phyloP scores from a whole-genome alignment of 2,113 vertebrate genomes.

The Trochalopteron elliotii region DNA sequence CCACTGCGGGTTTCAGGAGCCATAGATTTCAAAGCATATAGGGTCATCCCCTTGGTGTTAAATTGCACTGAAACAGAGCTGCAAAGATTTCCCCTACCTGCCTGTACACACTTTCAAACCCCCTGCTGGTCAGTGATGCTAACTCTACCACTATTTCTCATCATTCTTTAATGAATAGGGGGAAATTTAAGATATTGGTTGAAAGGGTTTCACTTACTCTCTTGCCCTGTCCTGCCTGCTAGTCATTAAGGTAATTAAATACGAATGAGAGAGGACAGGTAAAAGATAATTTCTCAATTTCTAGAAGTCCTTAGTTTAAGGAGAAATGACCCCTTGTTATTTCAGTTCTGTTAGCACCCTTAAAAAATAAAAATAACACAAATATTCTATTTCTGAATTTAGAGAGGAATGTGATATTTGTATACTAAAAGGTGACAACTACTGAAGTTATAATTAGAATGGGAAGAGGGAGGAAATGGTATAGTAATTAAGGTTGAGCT shows the following conservation, averaged over 20 bases:
- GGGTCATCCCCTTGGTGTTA: not conserved
- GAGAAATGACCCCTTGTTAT: not conserved
- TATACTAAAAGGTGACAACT: conserved; percentile 42
- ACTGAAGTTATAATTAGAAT: conserved; percentile 65
- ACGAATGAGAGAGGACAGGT: not conserved
- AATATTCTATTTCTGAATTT: conserved; percentile 19
- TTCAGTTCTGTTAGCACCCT: not conserved
- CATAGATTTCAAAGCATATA: not conserved
- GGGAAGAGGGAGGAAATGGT: conserved; percentile 5
- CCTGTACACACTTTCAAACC: not conserved
- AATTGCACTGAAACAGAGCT: not conserved
- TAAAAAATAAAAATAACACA: too few species aligned
- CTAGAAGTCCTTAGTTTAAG: not conserved
- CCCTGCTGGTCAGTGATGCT: not conserved
- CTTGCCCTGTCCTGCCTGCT: not conserved
- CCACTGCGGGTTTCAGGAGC: not conserved
- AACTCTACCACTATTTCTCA: not conserved
- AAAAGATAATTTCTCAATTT: not conserved
- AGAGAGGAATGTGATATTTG: conserved; percentile 16
- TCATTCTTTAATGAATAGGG: not conserved
- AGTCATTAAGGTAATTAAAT: not conserved
- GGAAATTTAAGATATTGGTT: not conserved
- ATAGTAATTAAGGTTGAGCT: conserved; percentile 68
- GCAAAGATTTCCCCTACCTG: not conserved
- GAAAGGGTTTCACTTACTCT: not conserved